phyloP scores from a whole-genome alignment of 2,888 invertebrate genomes.

The Eupithecia insigniata region DNA sequence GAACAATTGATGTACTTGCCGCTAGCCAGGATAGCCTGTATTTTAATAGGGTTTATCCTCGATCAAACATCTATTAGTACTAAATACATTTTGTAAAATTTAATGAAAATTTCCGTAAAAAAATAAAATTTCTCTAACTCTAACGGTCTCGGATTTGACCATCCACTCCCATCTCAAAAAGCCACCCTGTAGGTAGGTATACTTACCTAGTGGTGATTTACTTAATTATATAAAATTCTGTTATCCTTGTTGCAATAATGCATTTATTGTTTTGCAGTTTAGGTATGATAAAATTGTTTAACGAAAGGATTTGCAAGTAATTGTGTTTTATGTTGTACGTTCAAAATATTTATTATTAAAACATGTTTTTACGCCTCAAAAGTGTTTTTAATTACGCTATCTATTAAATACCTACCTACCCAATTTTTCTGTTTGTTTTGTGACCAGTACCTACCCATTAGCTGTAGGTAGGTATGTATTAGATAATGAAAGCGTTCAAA shows the following conservation, averaged over 20 bases:
- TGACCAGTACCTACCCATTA: no score
- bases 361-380: neutral
- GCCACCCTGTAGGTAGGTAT: no score
- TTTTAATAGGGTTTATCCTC: no score
- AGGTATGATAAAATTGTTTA: neutral
- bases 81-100: no score
- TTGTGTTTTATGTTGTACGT: neutral
- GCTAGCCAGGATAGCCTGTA: no score
- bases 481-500: neutral
- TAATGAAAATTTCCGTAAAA: no score
- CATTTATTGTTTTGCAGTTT: neutral
- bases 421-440: neutral
- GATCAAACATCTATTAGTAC: no score
- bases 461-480: no score
- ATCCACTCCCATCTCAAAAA: no score
- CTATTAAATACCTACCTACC: neutral
- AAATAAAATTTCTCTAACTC: no score
- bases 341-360: neutral
- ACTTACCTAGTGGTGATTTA: neutral
- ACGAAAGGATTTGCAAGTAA: neutral
- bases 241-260: neutral
- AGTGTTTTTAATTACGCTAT: neutral
- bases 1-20: no score
- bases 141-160: no score
- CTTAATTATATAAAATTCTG: conserved; percentile 4